Base-by-base conservation (phyloP, 1,140 invertebrate genomes). In the Aricia agestis region DNA sequence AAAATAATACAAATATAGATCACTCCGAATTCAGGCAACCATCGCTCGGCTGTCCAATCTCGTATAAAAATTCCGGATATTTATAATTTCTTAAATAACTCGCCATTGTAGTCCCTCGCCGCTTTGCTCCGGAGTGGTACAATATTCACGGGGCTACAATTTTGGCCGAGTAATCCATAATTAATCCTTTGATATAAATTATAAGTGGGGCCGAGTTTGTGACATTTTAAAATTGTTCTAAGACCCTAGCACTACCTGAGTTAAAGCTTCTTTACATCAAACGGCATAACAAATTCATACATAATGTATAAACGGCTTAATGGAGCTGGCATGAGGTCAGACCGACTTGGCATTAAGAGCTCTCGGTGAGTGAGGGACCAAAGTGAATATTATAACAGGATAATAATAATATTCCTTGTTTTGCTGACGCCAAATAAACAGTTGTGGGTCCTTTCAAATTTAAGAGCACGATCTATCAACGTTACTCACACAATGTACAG, bases 241-340 rank as follows among this genome's bases (percentile, higher is more conserved):
- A 83, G 85, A 83, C 81, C 81, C 81, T 84, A 80, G 80, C 82
- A 89, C 86, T 91, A 89, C 89, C 87, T 88, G 87, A 83, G 80
- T 82, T 89, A 84, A 89, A 84, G 86, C 89, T 87, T 87, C 85
- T 88, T 90, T 90, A 89, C 89, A 91, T 91, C 89, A 91, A 91
- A 91, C 83, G 83, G 86, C 86, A 91, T 91, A 90, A 91, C 89
- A 91, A 90, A 91, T 90, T 91, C 89, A 91, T 91, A 90, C 85
- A 91, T 91, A 79, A 90, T 91, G 89, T 91, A 91, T 90, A 90
- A 86, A 85, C 84, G 86, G 86, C 86, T 90, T 91, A 90, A 91
- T 91, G 89, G 87, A 88, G 81, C 84, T 84, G 86, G 77, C 84
- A 88, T 86, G 87, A 89, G 87, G 89, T 89, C 89, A 91, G 85